Evolutionary conservation across 2,797 vertebrate genomes (phyloP), one percentile per base, ranked within the genome.

Genomic region (Chromis chromis): DNA sequence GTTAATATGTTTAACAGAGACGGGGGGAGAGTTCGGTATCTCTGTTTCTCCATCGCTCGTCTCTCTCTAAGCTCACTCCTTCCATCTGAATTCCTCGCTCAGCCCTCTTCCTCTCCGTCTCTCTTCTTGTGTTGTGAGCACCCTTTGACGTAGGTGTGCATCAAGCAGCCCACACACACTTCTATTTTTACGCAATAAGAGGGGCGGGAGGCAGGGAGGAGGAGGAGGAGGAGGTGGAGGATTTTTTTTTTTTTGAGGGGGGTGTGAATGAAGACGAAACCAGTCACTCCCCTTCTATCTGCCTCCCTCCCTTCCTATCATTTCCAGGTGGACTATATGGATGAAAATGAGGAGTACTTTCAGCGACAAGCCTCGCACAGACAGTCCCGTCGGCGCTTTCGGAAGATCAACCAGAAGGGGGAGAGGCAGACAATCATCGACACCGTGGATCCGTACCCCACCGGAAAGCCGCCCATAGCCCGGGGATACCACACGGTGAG

Each of bases 271-370:
- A 88, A 88, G 74, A 82, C n/a, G 70, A 70, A 84, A 58, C 74
- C 60, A 46, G 83, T 89, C 83, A 88, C 85, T 86, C 89, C 76
- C 80, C 70, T 64, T 73, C 73, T 81, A 31, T 71, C 58, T 12
- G 0, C 39, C 75, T 75, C 50, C 60, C 50, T 42, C 11, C 25
- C n/a, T 72, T 62, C 33, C 74, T 52, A 1, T 79, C 61, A 1
- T 82, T 53, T 79, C 50, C 91, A 99, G 98, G 98, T 99, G 92
- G 98, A 99, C 96, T 99, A 99, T 93, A 98, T 99, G 97, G 98
- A 99, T 94, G 98, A 99, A 96, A 98, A 97, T 97, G 98, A 99
- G 94, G 98, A 99, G 83, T 98, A 98, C 94, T 99, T 99, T 80
- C 98, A 99, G 85, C 95, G 98, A 14, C 98, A 99, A 94, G 98